These are phyloP conservation scores for Eubasilissa splendida DNA, from an alignment of 2,888 invertebrate genomes.

Conservation along the genomic window DNA sequence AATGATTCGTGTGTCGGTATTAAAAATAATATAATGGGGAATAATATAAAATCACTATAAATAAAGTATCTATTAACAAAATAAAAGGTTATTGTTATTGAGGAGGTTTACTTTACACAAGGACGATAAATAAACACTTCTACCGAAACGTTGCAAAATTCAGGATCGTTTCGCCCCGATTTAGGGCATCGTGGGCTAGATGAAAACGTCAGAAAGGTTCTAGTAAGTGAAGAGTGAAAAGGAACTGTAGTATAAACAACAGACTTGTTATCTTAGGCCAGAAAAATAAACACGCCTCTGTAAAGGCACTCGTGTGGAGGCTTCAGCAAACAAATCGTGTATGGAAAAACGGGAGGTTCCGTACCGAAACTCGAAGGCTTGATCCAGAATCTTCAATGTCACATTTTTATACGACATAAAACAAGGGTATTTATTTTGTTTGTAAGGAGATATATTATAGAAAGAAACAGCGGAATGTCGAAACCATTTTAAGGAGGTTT, in stretches of 20 bases:
- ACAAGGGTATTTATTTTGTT: background rate
- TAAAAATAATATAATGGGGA: no score
- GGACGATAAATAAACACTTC: slow-evolving; percentile 7
- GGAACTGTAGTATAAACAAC: slow-evolving; percentile 22
- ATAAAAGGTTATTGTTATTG: no score
- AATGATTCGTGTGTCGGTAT: no score
- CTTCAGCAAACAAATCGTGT: slow-evolving; percentile 39
- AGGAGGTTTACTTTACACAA: background rate
- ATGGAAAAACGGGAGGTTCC: background rate
- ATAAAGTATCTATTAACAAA: no score
- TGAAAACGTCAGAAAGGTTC: slow-evolving; percentile 13
- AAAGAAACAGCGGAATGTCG: no score
- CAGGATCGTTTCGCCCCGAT: background rate
- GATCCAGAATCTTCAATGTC: slow-evolving; percentile 6
- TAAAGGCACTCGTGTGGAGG: slow-evolving; percentile 38
- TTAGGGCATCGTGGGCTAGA: background rate
- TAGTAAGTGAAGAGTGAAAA: background rate
- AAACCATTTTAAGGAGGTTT: no score
- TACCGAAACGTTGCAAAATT: background rate
- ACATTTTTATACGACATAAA: slow-evolving; percentile 6
- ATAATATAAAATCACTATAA: no score
- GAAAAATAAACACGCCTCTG: slow-evolving; percentile 24
- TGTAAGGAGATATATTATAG: background rate
- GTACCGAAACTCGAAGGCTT: background rate
- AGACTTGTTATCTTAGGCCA: slow-evolving; percentile 33